These are phyloP conservation scores for Beris chalybata DNA, from an alignment of 2,888 invertebrate genomes.

Conservation along the genomic window DNA sequence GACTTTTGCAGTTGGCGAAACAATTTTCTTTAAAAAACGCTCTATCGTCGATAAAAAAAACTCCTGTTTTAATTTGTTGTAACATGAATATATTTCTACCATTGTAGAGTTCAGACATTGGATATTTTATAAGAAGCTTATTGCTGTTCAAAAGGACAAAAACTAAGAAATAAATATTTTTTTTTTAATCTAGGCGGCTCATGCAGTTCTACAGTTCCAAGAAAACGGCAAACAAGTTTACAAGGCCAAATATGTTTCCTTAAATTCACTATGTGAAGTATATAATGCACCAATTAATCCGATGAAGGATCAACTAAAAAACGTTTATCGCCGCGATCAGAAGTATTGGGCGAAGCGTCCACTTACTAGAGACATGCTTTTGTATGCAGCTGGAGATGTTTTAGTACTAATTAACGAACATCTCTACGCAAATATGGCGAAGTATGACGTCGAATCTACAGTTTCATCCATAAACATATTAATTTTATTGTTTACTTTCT, in stretches of 20 bases:
- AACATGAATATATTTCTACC: too few species aligned
- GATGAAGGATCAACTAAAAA: constrained; percentile 86
- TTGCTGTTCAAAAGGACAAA: background rate
- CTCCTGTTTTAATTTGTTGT: too few species aligned
- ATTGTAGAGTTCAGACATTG: too few species aligned
- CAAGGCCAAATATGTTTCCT: constrained; percentile 90
- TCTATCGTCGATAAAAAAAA: too few species aligned
- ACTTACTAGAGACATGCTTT: constrained; percentile 85
- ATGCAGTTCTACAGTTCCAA: constrained; percentile 88
- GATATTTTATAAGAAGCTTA: too few species aligned
- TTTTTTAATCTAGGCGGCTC: constrained; percentile 66
- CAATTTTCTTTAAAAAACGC: too few species aligned
- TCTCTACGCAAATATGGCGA: constrained; percentile 73
- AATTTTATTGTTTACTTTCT: constrained; percentile 1
- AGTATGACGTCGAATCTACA: constrained; percentile 50
- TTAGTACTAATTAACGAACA: constrained; percentile 83
- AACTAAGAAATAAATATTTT: background rate
- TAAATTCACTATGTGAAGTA: constrained; percentile 87
- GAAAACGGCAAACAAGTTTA: constrained; percentile 88
- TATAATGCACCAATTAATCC: constrained; percentile 88
- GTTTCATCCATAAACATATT: background rate
- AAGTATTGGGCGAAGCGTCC: constrained; percentile 89
- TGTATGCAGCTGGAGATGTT: constrained; percentile 89
- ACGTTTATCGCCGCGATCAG: constrained; percentile 81
- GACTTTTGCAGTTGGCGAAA: too few species aligned